phyloP scores from a whole-genome alignment of 2,113 vertebrate species.

The Dryoscopus gambensis region DNA sequence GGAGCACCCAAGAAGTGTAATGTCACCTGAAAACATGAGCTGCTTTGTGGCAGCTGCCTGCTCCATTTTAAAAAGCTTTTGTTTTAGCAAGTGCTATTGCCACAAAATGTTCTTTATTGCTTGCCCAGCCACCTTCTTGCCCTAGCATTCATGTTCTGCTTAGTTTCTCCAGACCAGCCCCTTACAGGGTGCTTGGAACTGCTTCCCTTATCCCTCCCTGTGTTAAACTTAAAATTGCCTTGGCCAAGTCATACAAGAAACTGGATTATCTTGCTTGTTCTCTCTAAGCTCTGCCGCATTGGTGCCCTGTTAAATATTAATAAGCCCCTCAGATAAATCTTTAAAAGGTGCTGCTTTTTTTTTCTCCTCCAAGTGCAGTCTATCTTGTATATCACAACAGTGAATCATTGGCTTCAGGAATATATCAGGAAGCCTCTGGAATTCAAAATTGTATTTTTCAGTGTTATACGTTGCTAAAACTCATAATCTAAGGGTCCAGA shows the following conservation, averaged over 20 bases:
- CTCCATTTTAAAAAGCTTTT: not conserved
- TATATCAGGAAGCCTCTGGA: not conserved
- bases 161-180: not conserved
- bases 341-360: not conserved
- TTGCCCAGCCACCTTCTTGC: not conserved
- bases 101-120: not conserved
- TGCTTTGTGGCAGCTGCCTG: not conserved
- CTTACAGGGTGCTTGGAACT: not conserved
- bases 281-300: not conserved
- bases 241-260: not conserved
- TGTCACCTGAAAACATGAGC: not conserved
- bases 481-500: not conserved
- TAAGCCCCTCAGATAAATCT: not conserved
- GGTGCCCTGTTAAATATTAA: slow-evolving; percentile 39
- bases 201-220: not conserved
- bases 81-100: not conserved
- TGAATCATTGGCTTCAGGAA: not conserved
- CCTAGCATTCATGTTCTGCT: not conserved
- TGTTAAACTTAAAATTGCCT: not conserved
- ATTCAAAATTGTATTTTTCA: not conserved
- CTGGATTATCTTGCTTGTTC: slow-evolving; percentile 13
- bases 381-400: not conserved
- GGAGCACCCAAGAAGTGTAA: not conserved
- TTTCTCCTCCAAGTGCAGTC: not conserved
- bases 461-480: not conserved